Percentiles rank a stretch among this genome's conserved stretches.
Conservation (phyloP, 1,140 invertebrate species). For the Heliconius himera region DNA sequence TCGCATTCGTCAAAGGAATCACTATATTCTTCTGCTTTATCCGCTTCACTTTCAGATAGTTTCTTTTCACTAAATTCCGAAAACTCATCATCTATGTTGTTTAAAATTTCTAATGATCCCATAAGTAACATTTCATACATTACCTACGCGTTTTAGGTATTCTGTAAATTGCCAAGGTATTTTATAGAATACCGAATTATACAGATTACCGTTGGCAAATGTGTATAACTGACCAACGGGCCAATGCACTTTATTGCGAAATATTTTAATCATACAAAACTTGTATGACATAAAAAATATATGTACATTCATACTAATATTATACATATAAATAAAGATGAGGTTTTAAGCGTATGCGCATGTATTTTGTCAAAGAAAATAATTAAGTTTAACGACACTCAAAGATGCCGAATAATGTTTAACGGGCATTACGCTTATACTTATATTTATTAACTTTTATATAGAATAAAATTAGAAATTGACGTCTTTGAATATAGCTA, state of each 20-base stretch:
- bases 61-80: no score
- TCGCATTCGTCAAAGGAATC: no score
- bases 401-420: background rate
- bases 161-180: background rate
- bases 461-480: no score
- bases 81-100: no score
- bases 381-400: background rate
- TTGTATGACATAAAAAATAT: background rate
- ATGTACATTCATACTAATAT: background rate
- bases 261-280: background rate
- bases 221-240: background rate
- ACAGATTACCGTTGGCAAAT: no score
- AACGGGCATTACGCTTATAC: background rate
- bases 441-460: background rate
- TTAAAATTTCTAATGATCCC: no score
- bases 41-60: no score
- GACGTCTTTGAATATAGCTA: no score
- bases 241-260: background rate
- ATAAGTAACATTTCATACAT: background rate
- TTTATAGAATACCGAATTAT: background rate
- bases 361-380: background rate
- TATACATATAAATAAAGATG: background rate
- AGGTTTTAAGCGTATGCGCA: background rate
- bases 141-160: background rate
- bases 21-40: no score